These are phyloP conservation scores for Champsocephalus gunnari DNA, from an alignment of 2,797 vertebrate genomes.

Conservation along the genomic window DNA sequence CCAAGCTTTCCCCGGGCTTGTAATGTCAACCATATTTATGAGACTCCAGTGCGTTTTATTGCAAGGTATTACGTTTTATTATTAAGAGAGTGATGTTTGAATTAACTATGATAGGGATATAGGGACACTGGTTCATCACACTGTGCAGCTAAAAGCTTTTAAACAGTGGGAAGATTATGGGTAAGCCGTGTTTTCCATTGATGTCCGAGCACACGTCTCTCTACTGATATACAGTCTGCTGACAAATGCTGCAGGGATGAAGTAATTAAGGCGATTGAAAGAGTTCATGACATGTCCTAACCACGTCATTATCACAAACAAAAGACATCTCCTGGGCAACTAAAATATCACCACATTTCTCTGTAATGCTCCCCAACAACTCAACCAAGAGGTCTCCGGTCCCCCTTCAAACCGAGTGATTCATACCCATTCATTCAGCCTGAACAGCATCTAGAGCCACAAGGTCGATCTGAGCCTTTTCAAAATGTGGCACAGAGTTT, in stretches of 20 bases:
- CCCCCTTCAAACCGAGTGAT: slow-evolving; percentile 62
- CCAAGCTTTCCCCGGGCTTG: slow-evolving; percentile 51
- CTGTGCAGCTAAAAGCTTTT: slow-evolving; percentile 45
- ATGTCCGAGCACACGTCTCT: slow-evolving; percentile 23
- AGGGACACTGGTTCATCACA: slow-evolving; percentile 42
- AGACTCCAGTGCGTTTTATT: slow-evolving; percentile 39
- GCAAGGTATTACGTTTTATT: slow-evolving; percentile 50
- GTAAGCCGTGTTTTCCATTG: slow-evolving; percentile 13
- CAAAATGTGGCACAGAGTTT: slow-evolving; percentile 64
- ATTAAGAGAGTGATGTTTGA: slow-evolving; percentile 67
- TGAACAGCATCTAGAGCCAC: slow-evolving; percentile 68
- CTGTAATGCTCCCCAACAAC: slow-evolving; percentile 25
- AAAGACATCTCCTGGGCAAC: slow-evolving; percentile 60
- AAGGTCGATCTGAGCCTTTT: slow-evolving; percentile 50
- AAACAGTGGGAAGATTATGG: slow-evolving; percentile 27
- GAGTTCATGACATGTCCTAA: slow-evolving; percentile 43
- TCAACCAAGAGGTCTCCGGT: slow-evolving; percentile 44
- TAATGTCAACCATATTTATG: slow-evolving; percentile 75
- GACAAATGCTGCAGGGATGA: slow-evolving; percentile 33
- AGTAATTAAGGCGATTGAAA: slow-evolving; percentile 40
- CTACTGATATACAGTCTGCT: slow-evolving; percentile 12
- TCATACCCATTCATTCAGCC: slow-evolving; percentile 63
- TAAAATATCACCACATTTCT: slow-evolving; percentile 43
- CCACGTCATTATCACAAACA: slow-evolving; percentile 71
- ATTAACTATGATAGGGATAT: slow-evolving; percentile 44